Evolutionary conservation across 2,113 vertebrate species (phyloP), one percentile per base, ranked within the genome.

Genomic region (Turnix velox): DNA sequence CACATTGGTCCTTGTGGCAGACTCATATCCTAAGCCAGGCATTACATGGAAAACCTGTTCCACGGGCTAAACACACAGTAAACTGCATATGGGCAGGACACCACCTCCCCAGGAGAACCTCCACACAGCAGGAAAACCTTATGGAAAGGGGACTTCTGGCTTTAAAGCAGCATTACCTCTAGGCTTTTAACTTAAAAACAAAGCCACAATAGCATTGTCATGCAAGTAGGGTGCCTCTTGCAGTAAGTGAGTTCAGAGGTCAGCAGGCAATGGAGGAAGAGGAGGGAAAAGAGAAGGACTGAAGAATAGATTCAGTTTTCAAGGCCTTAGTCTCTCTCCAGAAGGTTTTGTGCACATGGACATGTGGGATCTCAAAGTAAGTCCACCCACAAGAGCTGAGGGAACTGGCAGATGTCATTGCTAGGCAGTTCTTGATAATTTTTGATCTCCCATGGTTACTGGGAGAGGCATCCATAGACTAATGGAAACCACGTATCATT

Each of bases 61-160:
- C 48, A n/a, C 14, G 28, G 66, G 55, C 28, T 15, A 15, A n/a
- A n/a, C 14, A 39, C 45, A 20, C n/a, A 19, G 28, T 28, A 48
- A 65, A 28, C 0, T 6, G 2, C 7, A 6, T 19, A 7, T 0
- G 8, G 12, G 45, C 16, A 5, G 7, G 23, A 35, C 42, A 59
- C 40, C 46, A 45, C 2, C 46, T 27, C 49, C 28, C 17, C 40
- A 5, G 54, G 43, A 80, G 30, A 30, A 51, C 66, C 57, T 52
- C 18, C 59, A 62, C 7, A 4, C 18, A 58, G 35, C 51, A 46
- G 2, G 0, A 78, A 35, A 88, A 63, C 22, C 35, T 84, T 63
- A 55, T 27, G 35, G 86, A 23, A 45, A 62, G 30, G 42, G 46
- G 37, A 14, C 11, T 66, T 46, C 62, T 74, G 33, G 31, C 42